Percentiles rank a stretch among this genome's conserved stretches.
Evolutionary conservation across 2,888 invertebrate genomes (phyloP).

Genomic region (Acheta domesticus): DNA sequence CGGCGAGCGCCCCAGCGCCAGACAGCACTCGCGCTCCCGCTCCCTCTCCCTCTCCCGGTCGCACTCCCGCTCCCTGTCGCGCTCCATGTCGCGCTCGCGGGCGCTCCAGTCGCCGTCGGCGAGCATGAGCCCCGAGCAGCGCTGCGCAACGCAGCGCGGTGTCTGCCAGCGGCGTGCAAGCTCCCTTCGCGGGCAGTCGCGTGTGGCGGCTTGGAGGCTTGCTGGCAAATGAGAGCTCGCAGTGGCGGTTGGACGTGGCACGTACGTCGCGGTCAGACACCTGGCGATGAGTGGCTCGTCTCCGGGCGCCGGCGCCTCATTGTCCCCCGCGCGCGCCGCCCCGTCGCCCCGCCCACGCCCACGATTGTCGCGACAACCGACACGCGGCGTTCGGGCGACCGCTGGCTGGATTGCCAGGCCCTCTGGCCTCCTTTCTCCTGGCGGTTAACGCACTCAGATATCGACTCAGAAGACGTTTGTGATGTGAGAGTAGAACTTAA

Average conservation of each 20-base stretch:
- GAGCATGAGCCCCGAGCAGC: too few species aligned
- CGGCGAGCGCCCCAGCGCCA: not conserved
- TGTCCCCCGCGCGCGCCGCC: not conserved
- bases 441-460: not conserved
- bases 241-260: not conserved
- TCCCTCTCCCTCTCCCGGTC: not conserved
- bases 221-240: too few species aligned
- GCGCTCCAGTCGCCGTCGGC: not conserved
- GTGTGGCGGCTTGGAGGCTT: too few species aligned
- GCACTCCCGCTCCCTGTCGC: not conserved
- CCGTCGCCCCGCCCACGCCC: not conserved
- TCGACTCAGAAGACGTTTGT: too few species aligned
- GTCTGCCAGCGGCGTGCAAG: too few species aligned
- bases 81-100: not conserved
- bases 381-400: not conserved
- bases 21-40: not conserved
- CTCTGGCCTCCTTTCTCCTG: not conserved
- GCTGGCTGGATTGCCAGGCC: not conserved
- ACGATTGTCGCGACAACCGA: too few species aligned
- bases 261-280: conserved; percentile 3
- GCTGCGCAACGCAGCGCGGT: too few species aligned
- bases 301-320: not conserved
- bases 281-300: not conserved
- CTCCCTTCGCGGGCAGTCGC: too few species aligned
- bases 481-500: too few species aligned